These are phyloP conservation scores for Acleris sparsana DNA, from an alignment of 2,888 invertebrate genomes.

Conservation along the genomic window DNA sequence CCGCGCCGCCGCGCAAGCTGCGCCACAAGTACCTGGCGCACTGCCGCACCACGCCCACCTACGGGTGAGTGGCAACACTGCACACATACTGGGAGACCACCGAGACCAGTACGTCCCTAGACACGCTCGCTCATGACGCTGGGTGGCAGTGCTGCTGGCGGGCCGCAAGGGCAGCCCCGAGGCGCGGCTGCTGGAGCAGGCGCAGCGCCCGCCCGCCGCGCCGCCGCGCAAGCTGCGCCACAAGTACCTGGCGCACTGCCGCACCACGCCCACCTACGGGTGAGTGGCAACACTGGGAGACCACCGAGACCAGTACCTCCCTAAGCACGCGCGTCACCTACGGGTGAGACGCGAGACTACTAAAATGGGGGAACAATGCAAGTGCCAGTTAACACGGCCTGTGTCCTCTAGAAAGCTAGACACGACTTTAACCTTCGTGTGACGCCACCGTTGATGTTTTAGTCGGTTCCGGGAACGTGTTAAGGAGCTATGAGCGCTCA, in stretches of 20 bases:
- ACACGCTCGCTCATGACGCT: slow-evolving; percentile 74
- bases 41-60: slow-evolving; percentile 94
- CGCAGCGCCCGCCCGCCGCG: slow-evolving; percentile 92
- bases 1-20: slow-evolving; percentile 91
- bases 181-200: slow-evolving; percentile 92
- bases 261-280: slow-evolving; percentile 96
- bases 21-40: slow-evolving; percentile 95
- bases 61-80: slow-evolving; percentile 91
- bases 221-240: slow-evolving; percentile 92
- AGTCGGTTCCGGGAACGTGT: too few species aligned
- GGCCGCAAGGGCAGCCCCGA: slow-evolving; percentile 94
- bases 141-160: slow-evolving; percentile 86
- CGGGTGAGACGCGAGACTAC: too few species aligned
- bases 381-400: too few species aligned
- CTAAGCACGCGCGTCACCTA: slow-evolving; percentile 84
- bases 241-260: slow-evolving; percentile 95
- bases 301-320: slow-evolving; percentile 90
- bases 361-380: too few species aligned
- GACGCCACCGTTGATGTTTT: too few species aligned
- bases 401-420: too few species aligned
- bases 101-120: slow-evolving; percentile 90
- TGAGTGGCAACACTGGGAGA: too few species aligned
- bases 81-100: too few species aligned
- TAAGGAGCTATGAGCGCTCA: too few species aligned
- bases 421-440: too few species aligned